phyloP scores from a whole-genome alignment of 2,113 vertebrate genomes.

The Corydoras sp. region DNA sequence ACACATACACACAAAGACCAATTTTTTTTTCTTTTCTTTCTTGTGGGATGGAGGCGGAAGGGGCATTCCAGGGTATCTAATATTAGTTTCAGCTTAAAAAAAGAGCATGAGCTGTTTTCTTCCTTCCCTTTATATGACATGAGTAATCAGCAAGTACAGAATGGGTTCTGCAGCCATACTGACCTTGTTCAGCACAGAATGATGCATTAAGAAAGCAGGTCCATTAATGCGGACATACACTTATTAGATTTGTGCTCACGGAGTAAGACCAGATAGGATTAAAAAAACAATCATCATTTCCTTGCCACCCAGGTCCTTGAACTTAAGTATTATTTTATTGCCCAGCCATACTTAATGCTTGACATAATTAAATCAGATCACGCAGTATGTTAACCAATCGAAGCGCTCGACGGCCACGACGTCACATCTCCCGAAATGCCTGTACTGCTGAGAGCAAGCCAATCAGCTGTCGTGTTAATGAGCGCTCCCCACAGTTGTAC shows the following conservation, averaged over 20 bases:
- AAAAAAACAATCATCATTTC: background rate
- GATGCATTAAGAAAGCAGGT: slow-evolving; percentile 18
- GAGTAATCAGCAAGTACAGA: slow-evolving; percentile 24
- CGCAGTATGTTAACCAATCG: slow-evolving; percentile 1
- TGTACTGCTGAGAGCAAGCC: background rate
- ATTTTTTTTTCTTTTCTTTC: slow-evolving; percentile 24
- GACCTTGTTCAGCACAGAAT: slow-evolving; percentile 27
- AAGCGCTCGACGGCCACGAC: background rate
- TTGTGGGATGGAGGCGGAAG: slow-evolving; percentile 1
- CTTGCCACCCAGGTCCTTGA: background rate
- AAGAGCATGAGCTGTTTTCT: slow-evolving; percentile 19
- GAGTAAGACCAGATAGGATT: background rate
- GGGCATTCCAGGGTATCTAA: slow-evolving; percentile 25
- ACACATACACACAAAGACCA: slow-evolving; percentile 23
- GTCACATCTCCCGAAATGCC: background rate
- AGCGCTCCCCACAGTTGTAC: slow-evolving; percentile 25
- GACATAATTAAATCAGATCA: background rate
- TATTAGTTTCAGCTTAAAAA: slow-evolving; percentile 31
- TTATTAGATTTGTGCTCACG: slow-evolving; percentile 16
- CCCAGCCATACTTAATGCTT: background rate
- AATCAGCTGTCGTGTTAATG: slow-evolving; percentile 26
- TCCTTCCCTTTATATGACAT: slow-evolving; percentile 27
- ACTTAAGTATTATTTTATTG: too few relatives aligned
- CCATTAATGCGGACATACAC: background rate
- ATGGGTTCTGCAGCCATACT: slow-evolving; percentile 14